phyloP scores from a whole-genome alignment of 2,797 vertebrate genomes.

The Eidolon dupreanum region DNA sequence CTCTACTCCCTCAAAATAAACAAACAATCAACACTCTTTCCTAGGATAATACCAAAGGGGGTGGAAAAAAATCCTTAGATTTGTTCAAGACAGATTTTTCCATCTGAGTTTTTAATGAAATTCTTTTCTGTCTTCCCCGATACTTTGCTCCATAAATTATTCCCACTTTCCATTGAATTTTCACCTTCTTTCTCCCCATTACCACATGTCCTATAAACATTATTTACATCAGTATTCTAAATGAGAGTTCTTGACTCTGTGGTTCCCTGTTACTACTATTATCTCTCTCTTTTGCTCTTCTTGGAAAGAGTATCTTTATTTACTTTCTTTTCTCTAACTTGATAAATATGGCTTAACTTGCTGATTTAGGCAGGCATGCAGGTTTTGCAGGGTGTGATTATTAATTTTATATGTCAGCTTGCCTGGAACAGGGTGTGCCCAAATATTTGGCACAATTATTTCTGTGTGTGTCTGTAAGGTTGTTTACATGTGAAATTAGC shows the following conservation, averaged over 20 bases:
- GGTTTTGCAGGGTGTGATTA: background rate
- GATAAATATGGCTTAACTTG: background rate
- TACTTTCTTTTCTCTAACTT: background rate
- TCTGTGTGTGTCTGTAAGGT: background rate
- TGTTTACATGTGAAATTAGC: background rate
- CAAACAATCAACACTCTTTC: background rate
- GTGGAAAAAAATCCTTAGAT: fast-evolving
- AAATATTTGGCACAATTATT: background rate
- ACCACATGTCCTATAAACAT: background rate
- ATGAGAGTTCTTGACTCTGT: background rate
- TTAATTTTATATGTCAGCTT: background rate
- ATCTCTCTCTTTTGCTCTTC: background rate
- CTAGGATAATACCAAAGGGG: background rate
- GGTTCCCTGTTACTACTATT: background rate
- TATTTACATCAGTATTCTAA: background rate
- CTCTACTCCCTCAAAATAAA: background rate
- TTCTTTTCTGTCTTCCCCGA: background rate
- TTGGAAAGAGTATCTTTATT: background rate
- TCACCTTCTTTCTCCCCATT: background rate
- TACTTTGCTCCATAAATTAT: background rate
- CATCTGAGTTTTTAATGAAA: background rate
- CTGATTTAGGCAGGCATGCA: background rate
- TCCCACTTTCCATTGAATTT: background rate
- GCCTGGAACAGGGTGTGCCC: background rate
- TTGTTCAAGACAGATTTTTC: background rate